Evolutionary conservation across 2,113 vertebrate species (phyloP), one percentile per base, ranked within the genome.

Genomic region (Microtus richardsoni): DNA sequence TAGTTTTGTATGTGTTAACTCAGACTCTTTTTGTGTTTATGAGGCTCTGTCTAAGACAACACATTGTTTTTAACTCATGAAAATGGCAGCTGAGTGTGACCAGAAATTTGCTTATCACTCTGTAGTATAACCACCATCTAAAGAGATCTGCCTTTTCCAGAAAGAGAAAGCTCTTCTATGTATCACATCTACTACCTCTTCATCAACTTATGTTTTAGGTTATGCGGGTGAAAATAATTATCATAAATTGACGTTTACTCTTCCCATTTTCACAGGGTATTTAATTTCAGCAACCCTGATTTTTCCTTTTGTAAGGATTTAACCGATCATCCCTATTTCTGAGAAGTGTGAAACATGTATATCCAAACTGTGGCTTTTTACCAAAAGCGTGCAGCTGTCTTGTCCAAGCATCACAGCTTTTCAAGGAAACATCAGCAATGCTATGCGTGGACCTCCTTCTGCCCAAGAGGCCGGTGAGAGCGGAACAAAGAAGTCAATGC

Each of bases 351-450:
- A 87, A 47, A 0, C 95, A 93, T 96, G 98, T 94, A 97, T 68
- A 96, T 98, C 97, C 97, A 97, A 98, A 98, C 97, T 94, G 96
- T 91, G 91, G 93, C 96, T 86, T 93, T 87, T 70, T 98, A 83
- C 96, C 96, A 94, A 74, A 60, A 98, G 96, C 96, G 95, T 73
- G 13, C 88, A 98, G 97, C 95, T 98, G 97, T 97, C 98, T 98
- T 98, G 98, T 95, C 93, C 98, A 98, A 96, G 97, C 96, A 93
- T 91, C 77, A 95, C 85, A 94, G 97, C 97, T 97, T 97, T 96
- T 97, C 97, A 98, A 95, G 96, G 97, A 98, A 98, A 98, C 98
- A 98, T 97, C 98, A 98, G 97, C 91, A 95, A 97, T 98, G 97
- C 97, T 98, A 98, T 97, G 98, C 97, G 98, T 98, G 97, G 97